Evolutionary conservation across 2,888 invertebrate genomes (phyloP).

Genomic region (Harpalus rubripes): DNA sequence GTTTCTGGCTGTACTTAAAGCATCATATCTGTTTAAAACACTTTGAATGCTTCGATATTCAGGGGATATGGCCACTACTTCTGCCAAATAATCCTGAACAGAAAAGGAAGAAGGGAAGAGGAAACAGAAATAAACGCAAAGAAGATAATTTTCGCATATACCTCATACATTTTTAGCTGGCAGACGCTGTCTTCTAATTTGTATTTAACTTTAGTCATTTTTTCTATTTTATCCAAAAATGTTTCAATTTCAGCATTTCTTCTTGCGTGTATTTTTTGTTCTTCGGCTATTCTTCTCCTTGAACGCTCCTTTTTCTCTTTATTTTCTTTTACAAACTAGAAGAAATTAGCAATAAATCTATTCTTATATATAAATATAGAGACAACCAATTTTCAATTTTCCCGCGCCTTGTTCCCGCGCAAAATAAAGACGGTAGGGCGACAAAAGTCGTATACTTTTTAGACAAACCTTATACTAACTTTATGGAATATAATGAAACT

Average conservation of each 20-base stretch:
- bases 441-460: too few relatives aligned
- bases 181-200: slow-evolving; percentile 81
- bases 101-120: slow-evolving; percentile 48
- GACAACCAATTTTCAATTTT: too few relatives aligned
- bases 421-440: too few relatives aligned
- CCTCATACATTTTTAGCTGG: slow-evolving; percentile 82
- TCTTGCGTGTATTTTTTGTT: slow-evolving; percentile 78
- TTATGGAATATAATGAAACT: slow-evolving; percentile 83
- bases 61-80: slow-evolving; percentile 79
- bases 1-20: slow-evolving; percentile 81
- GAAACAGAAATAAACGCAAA: too few relatives aligned
- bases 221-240: slow-evolving; percentile 77
- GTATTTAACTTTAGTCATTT: slow-evolving; percentile 78
- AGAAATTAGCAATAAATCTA: slow-evolving; percentile 7
- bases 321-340: slow-evolving; percentile 82
- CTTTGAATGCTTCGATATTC: slow-evolving; percentile 82
- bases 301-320: slow-evolving; percentile 83
- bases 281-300: slow-evolving; percentile 80
- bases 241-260: slow-evolving; percentile 79
- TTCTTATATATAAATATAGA: not conserved
- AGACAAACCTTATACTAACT: slow-evolving; percentile 74
- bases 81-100: slow-evolving; percentile 80
- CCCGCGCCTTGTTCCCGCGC: too few relatives aligned
- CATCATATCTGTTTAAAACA: slow-evolving; percentile 83
- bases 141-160: slow-evolving; percentile 69